phyloP scores from a whole-genome alignment of 2,113 vertebrate species.

The Phylloscopus trochilus region DNA sequence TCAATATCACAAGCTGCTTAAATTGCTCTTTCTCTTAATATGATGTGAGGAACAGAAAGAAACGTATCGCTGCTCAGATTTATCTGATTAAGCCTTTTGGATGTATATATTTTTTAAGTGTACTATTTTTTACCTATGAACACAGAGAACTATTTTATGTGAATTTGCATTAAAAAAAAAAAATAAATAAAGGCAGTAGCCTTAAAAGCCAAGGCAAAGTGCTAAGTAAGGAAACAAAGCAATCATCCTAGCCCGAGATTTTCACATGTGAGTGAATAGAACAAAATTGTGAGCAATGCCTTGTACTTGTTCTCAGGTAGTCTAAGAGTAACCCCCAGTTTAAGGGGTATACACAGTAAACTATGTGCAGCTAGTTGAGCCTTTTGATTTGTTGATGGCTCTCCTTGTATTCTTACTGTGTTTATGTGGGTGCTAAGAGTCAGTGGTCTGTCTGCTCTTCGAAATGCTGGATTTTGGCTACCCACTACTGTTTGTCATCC shows the following conservation, averaged over 20 bases:
- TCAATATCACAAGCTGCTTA: neutral
- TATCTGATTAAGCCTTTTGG: neutral
- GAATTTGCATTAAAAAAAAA: neutral
- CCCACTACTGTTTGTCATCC: neutral
- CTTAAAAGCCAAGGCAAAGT: neutral
- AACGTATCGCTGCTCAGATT: neutral
- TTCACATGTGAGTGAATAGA: neutral
- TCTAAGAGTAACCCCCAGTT: neutral
- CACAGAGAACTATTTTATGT: neutral
- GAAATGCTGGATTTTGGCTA: neutral
- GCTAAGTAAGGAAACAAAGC: neutral
- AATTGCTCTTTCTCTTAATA: neutral
- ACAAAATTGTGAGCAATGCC: neutral
- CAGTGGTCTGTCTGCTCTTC: neutral
- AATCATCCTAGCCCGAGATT: neutral
- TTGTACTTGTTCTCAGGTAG: neutral
- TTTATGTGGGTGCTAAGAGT: neutral
- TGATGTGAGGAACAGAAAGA: neutral
- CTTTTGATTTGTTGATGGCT: neutral
- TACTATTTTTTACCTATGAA: neutral
- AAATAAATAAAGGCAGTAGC: neutral
- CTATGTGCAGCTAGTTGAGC: neutral
- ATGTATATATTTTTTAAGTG: neutral
- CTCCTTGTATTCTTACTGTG: neutral
- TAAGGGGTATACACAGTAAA: neutral